phyloP scores from a whole-genome alignment of 1,140 invertebrate species.

The Aricia agestis region DNA sequence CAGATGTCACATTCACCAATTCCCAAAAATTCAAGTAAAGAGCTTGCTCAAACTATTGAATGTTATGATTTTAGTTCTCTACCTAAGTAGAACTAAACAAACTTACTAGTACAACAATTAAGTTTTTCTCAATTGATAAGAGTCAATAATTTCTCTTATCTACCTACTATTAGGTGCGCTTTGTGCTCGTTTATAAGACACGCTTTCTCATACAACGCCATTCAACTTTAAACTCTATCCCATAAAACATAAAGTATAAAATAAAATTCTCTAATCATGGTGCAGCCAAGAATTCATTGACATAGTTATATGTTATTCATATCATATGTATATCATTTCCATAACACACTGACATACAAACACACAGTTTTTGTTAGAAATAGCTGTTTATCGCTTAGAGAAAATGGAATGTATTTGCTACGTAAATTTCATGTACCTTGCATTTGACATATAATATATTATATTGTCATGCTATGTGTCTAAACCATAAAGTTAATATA shows the following conservation, averaged over 20 bases:
- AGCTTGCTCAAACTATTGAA: no score
- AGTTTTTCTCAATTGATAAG: neutral
- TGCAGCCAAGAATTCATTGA: neutral
- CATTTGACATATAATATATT: no score
- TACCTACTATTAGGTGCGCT: neutral
- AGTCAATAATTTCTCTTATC: neutral
- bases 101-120: neutral
- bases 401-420: neutral
- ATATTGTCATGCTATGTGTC: no score
- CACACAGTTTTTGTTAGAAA: neutral
- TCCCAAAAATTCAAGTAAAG: no score
- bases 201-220: neutral
- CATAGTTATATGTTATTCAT: constrained; percentile 6
- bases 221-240: neutral
- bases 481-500: no score
- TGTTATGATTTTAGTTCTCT: neutral
- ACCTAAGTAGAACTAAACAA: neutral
- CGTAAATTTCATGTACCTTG: no score
- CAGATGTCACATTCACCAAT: no score
- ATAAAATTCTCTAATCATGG: neutral
- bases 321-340: constrained; percentile 1
- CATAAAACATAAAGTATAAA: neutral
- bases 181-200: neutral
- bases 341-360: neutral
- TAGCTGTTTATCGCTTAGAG: neutral